Conservation (phyloP, 2,888 invertebrate genomes). For the Lymantria dispar region DNA sequence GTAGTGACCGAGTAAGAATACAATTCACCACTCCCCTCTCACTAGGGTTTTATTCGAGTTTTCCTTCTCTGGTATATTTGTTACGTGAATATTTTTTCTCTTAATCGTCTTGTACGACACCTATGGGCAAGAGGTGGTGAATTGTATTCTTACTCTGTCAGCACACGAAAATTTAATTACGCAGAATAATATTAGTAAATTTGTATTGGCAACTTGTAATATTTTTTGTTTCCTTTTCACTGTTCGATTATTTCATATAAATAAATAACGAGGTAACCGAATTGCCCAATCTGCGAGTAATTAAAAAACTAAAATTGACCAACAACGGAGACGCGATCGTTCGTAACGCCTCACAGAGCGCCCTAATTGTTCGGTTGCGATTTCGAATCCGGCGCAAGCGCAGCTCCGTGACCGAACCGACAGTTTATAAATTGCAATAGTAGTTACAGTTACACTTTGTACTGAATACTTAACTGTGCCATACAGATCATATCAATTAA, state of each 20-base stretch:
- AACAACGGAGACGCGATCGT: slow-evolving; percentile 30
- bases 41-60: no score
- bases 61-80: no score
- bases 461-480: neutral
- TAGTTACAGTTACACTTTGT: slow-evolving; percentile 31
- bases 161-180: no score
- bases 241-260: neutral
- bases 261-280: neutral
- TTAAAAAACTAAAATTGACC: slow-evolving; percentile 12
- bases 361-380: slow-evolving; percentile 59
- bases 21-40: no score
- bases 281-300: slow-evolving; percentile 7
- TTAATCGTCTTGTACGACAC: no score
- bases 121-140: no score
- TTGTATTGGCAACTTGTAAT: no score
- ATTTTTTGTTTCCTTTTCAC: neutral
- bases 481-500: neutral
- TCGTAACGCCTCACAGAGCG: slow-evolving; percentile 58
- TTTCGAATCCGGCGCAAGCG: slow-evolving; percentile 59
- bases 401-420: slow-evolving; percentile 44
- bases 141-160: no score
- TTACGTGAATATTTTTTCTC: no score
- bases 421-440: slow-evolving; percentile 35
- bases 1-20: no score
- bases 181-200: no score